Percentiles rank a stretch among this genome's conserved stretches.
phyloP scores from a whole-genome alignment of 2,113 vertebrate species.

The Bubalus kerabau region DNA sequence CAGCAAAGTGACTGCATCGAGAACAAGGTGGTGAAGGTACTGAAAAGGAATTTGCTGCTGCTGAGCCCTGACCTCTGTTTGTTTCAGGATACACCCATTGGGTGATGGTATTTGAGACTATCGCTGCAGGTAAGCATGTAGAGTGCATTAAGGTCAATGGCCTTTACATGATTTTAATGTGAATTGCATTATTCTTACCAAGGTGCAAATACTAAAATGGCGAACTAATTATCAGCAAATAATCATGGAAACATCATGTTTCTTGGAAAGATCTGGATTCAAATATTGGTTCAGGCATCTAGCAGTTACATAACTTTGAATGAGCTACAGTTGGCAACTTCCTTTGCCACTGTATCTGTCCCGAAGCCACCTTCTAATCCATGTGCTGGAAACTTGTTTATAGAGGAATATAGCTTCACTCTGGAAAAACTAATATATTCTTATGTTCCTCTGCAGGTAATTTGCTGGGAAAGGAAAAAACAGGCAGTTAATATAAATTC shows the following conservation, averaged over 20 bases:
- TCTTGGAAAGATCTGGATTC: background rate
- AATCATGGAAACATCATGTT: background rate
- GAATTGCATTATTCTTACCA: background rate
- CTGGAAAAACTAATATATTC: background rate
- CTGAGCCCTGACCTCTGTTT: background rate
- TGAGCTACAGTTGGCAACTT: background rate
- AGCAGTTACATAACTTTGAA: background rate
- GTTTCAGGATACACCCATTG: background rate
- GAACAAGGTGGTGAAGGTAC: background rate
- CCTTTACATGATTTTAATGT: background rate
- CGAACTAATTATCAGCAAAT: background rate
- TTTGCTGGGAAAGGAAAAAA: background rate
- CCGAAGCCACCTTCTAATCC: background rate
- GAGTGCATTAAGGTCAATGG: background rate
- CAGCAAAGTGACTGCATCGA: background rate
- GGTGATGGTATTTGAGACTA: background rate
- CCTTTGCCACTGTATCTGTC: background rate
- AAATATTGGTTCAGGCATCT: background rate
- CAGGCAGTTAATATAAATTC: background rate
- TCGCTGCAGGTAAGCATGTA: background rate
- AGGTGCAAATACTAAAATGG: background rate
- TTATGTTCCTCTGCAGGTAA: background rate
- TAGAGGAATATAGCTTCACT: background rate
- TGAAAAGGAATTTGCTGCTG: background rate
- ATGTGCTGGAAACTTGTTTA: background rate